phyloP scores from a whole-genome alignment of 2,888 invertebrate species.

The Eilema griseolum region DNA sequence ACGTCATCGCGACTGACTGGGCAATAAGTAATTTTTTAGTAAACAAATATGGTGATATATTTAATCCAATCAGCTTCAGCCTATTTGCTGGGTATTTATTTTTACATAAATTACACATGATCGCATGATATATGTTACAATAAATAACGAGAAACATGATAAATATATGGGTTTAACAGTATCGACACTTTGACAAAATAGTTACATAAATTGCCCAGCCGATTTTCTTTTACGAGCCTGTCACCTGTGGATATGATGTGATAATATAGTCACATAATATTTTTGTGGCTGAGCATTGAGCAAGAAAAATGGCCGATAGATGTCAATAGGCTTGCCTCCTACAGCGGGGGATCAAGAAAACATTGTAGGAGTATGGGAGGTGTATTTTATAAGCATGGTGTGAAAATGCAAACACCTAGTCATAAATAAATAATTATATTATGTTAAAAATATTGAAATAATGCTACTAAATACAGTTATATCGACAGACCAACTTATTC shows the following conservation, averaged over 20 bases:
- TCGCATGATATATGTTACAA: not conserved
- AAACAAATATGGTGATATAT: not conserved
- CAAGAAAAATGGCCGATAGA: no score
- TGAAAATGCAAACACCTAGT: no score
- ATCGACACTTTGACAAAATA: not conserved
- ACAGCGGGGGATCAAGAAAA: no score
- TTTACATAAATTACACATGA: not conserved
- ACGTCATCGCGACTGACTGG: slow-evolving; percentile 51
- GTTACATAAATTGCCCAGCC: not conserved
- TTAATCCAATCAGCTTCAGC: not conserved
- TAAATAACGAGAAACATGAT: not conserved
- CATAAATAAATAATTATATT: no score
- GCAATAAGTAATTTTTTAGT: slow-evolving; percentile 32
- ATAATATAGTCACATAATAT: not conserved
- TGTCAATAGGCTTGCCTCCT: no score
- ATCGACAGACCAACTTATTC: no score
- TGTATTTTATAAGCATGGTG: no score
- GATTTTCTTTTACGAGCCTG: not conserved
- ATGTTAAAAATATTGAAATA: no score
- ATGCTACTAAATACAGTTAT: no score
- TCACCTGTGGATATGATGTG: not conserved
- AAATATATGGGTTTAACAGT: not conserved
- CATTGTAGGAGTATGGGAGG: no score
- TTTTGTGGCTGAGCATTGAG: no score
- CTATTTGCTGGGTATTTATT: not conserved